Evolutionary conservation across 2,113 vertebrate species (phyloP).

Genomic region (Arothron firmamentum): DNA sequence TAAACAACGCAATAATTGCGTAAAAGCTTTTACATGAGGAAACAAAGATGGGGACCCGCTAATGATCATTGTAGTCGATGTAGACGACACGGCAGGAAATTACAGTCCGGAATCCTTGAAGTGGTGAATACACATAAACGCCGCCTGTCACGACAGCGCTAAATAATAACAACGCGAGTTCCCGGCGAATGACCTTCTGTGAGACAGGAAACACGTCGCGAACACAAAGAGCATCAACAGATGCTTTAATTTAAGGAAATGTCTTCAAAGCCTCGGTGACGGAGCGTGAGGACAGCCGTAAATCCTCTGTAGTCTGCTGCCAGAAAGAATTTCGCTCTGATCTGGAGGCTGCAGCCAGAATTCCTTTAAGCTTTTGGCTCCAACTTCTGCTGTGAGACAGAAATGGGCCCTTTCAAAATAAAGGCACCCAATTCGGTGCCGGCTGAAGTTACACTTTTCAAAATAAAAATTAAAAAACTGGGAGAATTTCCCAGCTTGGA

Average conservation of each 20-base stretch:
- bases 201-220: no score
- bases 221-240: not conserved
- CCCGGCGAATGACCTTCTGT: no score
- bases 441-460: no score
- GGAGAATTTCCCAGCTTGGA: not conserved
- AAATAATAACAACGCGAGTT: no score
- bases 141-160: no score
- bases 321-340: slow-evolving; percentile 15
- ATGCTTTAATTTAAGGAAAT: not conserved
- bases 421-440: slow-evolving; percentile 12
- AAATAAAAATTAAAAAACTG: not conserved
- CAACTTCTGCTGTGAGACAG: slow-evolving; percentile 7
- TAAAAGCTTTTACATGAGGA: no score
- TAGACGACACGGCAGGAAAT: no score
- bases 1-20: no score
- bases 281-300: not conserved
- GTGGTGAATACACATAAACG: no score
- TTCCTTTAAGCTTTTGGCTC: not conserved
- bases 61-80: no score
- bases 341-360: slow-evolving; percentile 7
- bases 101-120: no score
- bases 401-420: not conserved
- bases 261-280: not conserved
- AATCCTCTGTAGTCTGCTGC: slow-evolving; percentile 3
- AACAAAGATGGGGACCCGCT: no score